Evolutionary conservation across 2,113 vertebrate genomes (phyloP).

Genomic region (Orthonyx spaldingii): DNA sequence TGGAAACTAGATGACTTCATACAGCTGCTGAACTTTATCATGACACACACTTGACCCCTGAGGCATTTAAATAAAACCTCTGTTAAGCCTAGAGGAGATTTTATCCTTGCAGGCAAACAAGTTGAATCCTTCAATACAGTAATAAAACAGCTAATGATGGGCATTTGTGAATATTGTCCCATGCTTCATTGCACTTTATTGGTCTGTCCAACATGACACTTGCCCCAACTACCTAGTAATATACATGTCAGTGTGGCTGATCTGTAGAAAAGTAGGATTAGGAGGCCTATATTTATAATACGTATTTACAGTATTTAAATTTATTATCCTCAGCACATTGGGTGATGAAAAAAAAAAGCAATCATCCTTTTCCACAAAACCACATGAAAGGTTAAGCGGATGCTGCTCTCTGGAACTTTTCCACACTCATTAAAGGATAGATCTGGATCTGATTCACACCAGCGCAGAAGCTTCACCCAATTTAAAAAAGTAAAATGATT

Average conservation of each 20-base stretch:
- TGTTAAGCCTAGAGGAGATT: background rate
- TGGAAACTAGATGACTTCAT: background rate
- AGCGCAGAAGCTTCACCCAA: background rate
- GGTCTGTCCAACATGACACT: background rate
- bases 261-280: background rate
- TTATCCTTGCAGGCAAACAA: background rate
- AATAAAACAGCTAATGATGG: background rate
- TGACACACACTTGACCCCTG: background rate
- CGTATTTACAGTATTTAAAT: background rate
- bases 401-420: background rate
- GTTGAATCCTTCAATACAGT: background rate
- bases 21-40: background rate
- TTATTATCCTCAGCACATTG: background rate
- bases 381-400: background rate
- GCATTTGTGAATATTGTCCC: background rate
- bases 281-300: background rate
- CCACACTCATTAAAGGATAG: background rate
- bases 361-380: background rate
- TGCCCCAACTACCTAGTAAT: background rate
- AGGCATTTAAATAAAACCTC: background rate
- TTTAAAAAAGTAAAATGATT: background rate
- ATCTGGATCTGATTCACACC: background rate
- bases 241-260: background rate
- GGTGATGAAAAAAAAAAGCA: background rate
- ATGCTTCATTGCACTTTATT: background rate